Evolutionary conservation across 2,797 vertebrate species (phyloP).

Genomic region (Thunnus albacares): DNA sequence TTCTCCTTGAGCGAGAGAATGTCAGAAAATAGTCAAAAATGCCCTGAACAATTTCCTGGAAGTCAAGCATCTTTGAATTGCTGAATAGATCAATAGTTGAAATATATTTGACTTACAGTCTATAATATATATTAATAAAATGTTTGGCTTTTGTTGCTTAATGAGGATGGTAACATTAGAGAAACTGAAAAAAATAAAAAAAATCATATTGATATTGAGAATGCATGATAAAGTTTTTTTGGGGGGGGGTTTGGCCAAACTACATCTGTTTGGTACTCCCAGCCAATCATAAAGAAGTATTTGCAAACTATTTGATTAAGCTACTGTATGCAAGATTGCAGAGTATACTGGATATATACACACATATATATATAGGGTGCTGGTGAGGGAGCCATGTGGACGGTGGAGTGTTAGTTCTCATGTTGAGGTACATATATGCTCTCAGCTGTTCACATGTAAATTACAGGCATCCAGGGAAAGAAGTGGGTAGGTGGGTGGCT

Average conservation of each 20-base stretch:
- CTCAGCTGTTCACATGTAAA: constrained; percentile 66
- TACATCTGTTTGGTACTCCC: background rate
- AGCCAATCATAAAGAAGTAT: background rate
- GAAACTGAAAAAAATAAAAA: background rate
- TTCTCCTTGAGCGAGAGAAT: too few relatives aligned
- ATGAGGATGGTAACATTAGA: background rate
- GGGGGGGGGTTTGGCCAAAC: background rate
- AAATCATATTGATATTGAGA: background rate
- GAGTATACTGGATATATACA: background rate
- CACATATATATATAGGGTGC: background rate
- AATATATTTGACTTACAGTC: too few relatives aligned
- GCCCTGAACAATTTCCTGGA: background rate
- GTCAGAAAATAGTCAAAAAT: background rate
- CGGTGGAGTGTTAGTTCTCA: background rate
- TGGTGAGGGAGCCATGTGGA: background rate
- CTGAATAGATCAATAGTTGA: background rate
- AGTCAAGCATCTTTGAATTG: background rate
- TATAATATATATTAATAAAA: background rate
- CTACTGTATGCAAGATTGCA: background rate
- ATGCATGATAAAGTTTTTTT: background rate
- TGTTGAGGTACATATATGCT: constrained; percentile 29
- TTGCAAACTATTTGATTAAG: background rate
- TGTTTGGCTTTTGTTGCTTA: background rate
- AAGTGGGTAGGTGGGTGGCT: constrained; percentile 8
- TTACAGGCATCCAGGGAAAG: constrained; percentile 35